Evolutionary conservation across 35 echinoderm and acorn worm species (phyloP), one percentile per base, ranked within the genome.

Genomic region (Lytechinus variegatus): DNA sequence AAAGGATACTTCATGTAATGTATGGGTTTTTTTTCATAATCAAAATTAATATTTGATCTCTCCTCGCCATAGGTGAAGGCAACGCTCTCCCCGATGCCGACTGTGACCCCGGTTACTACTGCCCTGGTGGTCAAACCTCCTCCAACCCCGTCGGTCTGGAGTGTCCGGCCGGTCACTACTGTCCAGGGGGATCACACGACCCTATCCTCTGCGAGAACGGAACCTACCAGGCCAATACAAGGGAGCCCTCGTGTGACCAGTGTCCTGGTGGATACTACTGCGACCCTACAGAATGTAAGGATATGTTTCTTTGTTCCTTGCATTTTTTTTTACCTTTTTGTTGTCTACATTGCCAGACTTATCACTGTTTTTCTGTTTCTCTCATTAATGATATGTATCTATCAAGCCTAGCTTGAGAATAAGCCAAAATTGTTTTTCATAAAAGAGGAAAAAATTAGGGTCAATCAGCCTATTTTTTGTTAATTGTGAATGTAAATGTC

Each of bases 81-180:
- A 99, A 99, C 87, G 95, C 53, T 12, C 56, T 92, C 9, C 98
- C 98, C 12, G 97, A 99, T 87, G 91, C 94, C 89, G 94, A 98
- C 51, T 99, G 98, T 61, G 94, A 96, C n/a, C 94, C 95, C 21
- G 98, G 98, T 21, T 99, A 99, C 89, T 99, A 98, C 93, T 99
- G 98, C 61, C 98, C 98, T 3, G 98, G 98, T 5, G 98, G 98
- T 86, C 98, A 99, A 91, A 98, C 96, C 13, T 92, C 96, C 2
- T 94, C 86, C 28, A 91, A 96, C 44, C 98, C 98, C 9, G 94
- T 96, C 4, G 98, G 95, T 54, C 90, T 97, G 86, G 94, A 97
- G 33, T 99, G 98, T 93, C 96, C 95, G 9, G 87, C 55, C 9
- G 98, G 98, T 54, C 94, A 97, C 56, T 97, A 97, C 61, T 99